Percentiles rank a stretch among this genome's conserved stretches.
Conservation (phyloP, 2,888 invertebrate genomes). For the Zelleria hepariella region DNA sequence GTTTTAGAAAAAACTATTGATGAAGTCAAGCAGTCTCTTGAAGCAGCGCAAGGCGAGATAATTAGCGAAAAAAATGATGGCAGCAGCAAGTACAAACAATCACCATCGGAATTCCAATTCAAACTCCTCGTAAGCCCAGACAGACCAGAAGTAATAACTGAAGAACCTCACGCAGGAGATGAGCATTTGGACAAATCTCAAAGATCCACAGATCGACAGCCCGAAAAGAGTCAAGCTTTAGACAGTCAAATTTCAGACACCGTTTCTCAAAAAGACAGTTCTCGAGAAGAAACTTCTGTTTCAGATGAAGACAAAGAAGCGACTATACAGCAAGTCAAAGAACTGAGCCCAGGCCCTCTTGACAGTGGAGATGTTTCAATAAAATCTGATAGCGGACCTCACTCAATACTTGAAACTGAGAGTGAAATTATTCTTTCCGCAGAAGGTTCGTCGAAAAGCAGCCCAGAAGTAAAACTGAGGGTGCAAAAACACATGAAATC, state of each 20-base stretch:
- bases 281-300: slow-evolving; percentile 55
- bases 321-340: slow-evolving; percentile 49
- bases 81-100: slow-evolving; percentile 78
- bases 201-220: slow-evolving; percentile 25
- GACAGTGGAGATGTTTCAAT: slow-evolving; percentile 54
- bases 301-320: slow-evolving; percentile 71
- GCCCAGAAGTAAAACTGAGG: slow-evolving; percentile 58
- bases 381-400: slow-evolving; percentile 64
- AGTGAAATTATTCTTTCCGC: slow-evolving; percentile 56
- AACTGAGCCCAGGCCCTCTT: slow-evolving; percentile 47
- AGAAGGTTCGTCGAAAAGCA: slow-evolving; percentile 59
- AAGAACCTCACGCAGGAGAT: slow-evolving; percentile 66
- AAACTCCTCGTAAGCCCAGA: slow-evolving; percentile 72
- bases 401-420: slow-evolving; percentile 66
- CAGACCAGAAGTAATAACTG: slow-evolving; percentile 71
- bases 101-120: slow-evolving; percentile 82
- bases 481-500: slow-evolving; percentile 62
- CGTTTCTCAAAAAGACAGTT: slow-evolving; percentile 48
- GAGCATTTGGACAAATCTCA: slow-evolving; percentile 41
- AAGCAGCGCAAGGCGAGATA: slow-evolving; percentile 78
- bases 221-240: slow-evolving; percentile 30
- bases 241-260: slow-evolving; percentile 59
- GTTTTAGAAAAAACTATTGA: slow-evolving; percentile 79
- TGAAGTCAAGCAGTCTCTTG: slow-evolving; percentile 79
- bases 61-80: slow-evolving; percentile 76